phyloP scores from a whole-genome alignment of 2,113 vertebrate genomes.

The Protobothrops flavoviridis region DNA sequence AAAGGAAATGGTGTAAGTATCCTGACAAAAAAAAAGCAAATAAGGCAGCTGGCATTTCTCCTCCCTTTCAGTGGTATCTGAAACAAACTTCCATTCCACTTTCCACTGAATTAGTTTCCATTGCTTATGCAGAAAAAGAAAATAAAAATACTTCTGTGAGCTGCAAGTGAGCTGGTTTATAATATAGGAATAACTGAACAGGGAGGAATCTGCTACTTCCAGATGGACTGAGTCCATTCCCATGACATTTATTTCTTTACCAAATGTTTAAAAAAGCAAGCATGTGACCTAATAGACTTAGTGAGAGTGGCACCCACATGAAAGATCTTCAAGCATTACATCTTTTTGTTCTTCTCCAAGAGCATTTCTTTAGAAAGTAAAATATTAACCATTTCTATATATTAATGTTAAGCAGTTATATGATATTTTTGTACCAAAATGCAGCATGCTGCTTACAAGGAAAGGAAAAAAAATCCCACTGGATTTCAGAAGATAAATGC shows the following conservation, averaged over 20 bases:
- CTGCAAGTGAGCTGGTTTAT: slow-evolving; percentile 56
- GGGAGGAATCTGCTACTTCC: slow-evolving; percentile 75
- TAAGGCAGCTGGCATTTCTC: slow-evolving; percentile 36
- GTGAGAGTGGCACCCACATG: slow-evolving; percentile 72
- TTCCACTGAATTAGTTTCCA: slow-evolving; percentile 47
- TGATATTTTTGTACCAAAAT: not conserved
- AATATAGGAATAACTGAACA: slow-evolving; percentile 72
- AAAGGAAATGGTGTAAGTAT: slow-evolving; percentile 30
- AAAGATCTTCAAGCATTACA: slow-evolving; percentile 73
- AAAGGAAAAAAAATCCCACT: not conserved
- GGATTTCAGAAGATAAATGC: not conserved
- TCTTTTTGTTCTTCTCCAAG: slow-evolving; percentile 62
- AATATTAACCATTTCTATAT: slow-evolving; percentile 22
- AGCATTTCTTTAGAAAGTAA: slow-evolving; percentile 57
- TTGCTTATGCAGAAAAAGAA: slow-evolving; percentile 72
- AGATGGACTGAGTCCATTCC: slow-evolving; percentile 77
- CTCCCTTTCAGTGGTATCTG: not conserved
- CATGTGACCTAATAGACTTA: slow-evolving; percentile 78
- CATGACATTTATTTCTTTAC: slow-evolving; percentile 75
- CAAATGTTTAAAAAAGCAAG: slow-evolving; percentile 81
- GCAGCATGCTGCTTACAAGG: not conserved
- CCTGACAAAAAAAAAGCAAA: slow-evolving; percentile 49
- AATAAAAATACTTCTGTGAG: slow-evolving; percentile 72
- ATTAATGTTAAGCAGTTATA: not conserved
- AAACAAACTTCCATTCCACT: slow-evolving; percentile 47